Base-by-base conservation (phyloP, 2,797 vertebrate genomes). In the Hoplostethus mediterraneus region DNA sequence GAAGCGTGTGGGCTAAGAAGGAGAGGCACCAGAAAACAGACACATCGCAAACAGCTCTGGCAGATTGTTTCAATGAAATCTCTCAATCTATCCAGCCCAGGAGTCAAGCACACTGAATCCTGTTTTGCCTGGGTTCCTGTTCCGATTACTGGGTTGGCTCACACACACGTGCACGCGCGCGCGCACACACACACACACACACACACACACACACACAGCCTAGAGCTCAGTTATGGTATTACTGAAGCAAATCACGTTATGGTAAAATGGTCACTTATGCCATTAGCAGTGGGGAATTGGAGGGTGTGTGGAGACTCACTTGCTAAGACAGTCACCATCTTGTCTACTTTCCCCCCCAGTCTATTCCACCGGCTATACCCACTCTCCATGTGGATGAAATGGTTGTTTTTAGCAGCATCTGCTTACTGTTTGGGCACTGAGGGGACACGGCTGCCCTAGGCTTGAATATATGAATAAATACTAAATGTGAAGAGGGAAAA, bases 391-490 rank as follows among this genome's bases (percentile, higher is more conserved):
- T 74, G 81, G 87, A 85, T 70, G 71, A 63, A 61, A 38, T 55
- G 63, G 75, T 68, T 89, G 79, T 85, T 86, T 90, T 89, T 84
- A 80, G 79, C 63, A 76, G 80, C 84, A 83, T 89, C 89, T 85
- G 83, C 84, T 86, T 86, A 88, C 79, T 82, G 75, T 86, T 89
- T 68, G 72, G 81, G 80, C 76, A 77, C 77, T 69, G 63, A 82
- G 78, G 80, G 79, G 77, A 90, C 81, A 63, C 45, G 55, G 66
- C 44, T 7, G 77, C 90, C 86, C 71, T 8, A 36, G 80, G 89
- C 83, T 73, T 81, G 84, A 92, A 91, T 89, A 85, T 67, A 89
- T 87, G 81, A 91, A 91, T 91, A 91, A 77, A 82, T 53, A 86
- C 69, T 72, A 66, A 59, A 72, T 58, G 42, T 75, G 71, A 77